Base-by-base conservation (phyloP, 2,797 vertebrate genomes). In the Chelon labrosus region DNA sequence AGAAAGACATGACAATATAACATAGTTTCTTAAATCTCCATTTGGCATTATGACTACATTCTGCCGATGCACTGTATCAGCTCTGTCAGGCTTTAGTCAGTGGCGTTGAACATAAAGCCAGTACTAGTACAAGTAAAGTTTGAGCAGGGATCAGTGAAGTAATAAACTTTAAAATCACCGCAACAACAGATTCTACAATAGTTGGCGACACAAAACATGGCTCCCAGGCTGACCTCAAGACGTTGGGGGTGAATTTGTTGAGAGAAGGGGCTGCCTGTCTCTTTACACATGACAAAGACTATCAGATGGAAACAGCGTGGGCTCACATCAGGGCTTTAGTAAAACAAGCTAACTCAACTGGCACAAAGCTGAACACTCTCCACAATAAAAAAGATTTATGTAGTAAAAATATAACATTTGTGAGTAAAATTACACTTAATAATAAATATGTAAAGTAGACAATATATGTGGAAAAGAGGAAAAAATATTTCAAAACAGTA, bases 371-470 rank as follows among this genome's bases (percentile, higher is more conserved):
- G 57, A 91, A 69, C 65, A 86, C 57, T 86, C 73, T 84, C 68
- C 61, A 85, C 70, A 69, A 82, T 83, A 88, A 85, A 85, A 89
- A 88, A 87, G 39, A 84, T 50, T 59, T 49, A 85, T 70, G 73
- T 83, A 77, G 87, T 89, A 94, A 93, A 94, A 93, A 93, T 91
- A 94, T 67, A 94, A 88, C 65, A 86, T 93, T 89, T 92, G 85
- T 88, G 84, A 92, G 77, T 88, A 89, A 91, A 94, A 91, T 86
- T 82, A 91, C 84, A 91, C 78, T 60, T 72, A 86, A 84, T 63
- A 93, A 95, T 95, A 95, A 95, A 94, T 93, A 94, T 78, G 82
- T 56, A 63, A 86, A 85, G 89, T 20, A 87, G 57, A 93, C 83
- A 69, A 88, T 76, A 89, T 73, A 88, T 65, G 74, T 80, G 68